phyloP scores from a whole-genome alignment of 2,797 vertebrate genomes.

The Phoebastria nigripes region DNA sequence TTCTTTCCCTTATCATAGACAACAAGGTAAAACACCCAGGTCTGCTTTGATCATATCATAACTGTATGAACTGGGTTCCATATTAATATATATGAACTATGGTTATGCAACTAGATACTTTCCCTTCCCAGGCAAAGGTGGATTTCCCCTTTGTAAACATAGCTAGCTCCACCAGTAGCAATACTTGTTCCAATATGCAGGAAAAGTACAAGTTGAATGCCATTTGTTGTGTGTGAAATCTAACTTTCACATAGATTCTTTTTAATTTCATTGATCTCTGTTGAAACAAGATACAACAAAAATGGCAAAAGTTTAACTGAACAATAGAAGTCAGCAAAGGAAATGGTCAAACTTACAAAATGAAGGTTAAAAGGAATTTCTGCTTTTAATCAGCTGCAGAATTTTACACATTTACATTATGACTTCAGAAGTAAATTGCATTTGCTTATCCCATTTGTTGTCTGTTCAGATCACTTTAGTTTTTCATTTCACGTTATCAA shows the following conservation, averaged over 20 bases:
- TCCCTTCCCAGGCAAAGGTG: background rate
- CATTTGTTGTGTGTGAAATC: background rate
- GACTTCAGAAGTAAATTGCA: background rate
- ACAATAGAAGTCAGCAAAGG: background rate
- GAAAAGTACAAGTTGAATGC: background rate
- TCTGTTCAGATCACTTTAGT: background rate
- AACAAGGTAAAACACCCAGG: background rate
- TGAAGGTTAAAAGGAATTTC: background rate
- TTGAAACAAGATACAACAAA: background rate
- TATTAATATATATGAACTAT: background rate
- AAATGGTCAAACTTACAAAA: background rate
- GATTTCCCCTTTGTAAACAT: background rate
- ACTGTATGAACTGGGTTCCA: background rate
- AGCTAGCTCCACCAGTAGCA: background rate
- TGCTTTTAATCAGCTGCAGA: background rate
- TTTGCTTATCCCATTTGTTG: background rate
- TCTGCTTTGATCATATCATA: background rate
- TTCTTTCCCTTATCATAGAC: background rate
- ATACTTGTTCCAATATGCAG: background rate
- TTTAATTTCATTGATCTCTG: background rate
- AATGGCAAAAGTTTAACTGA: background rate
- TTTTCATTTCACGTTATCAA: background rate
- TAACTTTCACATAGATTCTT: background rate
- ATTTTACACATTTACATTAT: background rate
- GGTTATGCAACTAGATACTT: background rate